Conservation (phyloP, 2,888 invertebrate genomes). For the Andrena flavipes region DNA sequence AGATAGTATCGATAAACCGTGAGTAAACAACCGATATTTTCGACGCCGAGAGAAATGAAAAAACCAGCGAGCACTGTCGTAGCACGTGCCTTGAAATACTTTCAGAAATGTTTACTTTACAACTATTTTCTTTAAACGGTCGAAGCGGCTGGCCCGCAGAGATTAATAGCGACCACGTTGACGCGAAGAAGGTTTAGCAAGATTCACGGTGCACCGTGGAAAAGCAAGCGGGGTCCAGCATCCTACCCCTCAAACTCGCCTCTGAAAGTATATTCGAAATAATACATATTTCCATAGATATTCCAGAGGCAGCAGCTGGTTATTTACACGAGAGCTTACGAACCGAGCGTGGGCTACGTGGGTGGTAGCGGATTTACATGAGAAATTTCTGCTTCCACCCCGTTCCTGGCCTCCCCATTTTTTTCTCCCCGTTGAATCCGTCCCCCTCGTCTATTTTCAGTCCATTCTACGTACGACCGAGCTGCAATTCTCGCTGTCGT, state of each 20-base stretch:
- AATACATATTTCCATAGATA: constrained; percentile 55
- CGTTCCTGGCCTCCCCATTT: neutral
- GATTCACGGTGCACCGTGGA: neutral
- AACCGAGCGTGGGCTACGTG: constrained; percentile 48
- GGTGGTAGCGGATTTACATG: constrained; percentile 74
- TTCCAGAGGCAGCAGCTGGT: constrained; percentile 62
- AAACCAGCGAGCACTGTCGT: neutral
- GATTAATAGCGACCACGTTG: no score
- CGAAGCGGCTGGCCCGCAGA: no score
- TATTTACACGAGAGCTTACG: constrained; percentile 67
- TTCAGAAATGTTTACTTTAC: neutral
- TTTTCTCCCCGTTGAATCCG: constrained; percentile 1
- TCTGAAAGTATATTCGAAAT: constrained; percentile 47
- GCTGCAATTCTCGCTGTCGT: constrained; percentile 31
- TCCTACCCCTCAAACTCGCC: constrained; percentile 30
- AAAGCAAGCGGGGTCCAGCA: constrained; percentile 31
- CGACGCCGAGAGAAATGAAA: neutral
- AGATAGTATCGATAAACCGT: neutral
- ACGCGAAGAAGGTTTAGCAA: neutral
- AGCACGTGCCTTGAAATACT: neutral
- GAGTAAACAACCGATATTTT: neutral
- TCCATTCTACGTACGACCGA: constrained; percentile 1
- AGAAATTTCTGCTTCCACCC: constrained; percentile 72
- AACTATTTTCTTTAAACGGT: no score
- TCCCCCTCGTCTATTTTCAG: neutral